A percentile compares a stretch with the other conserved stretches of the same genome.
phyloP scores from a whole-genome alignment of 2,888 invertebrate genomes.

The Rotaria socialis region DNA sequence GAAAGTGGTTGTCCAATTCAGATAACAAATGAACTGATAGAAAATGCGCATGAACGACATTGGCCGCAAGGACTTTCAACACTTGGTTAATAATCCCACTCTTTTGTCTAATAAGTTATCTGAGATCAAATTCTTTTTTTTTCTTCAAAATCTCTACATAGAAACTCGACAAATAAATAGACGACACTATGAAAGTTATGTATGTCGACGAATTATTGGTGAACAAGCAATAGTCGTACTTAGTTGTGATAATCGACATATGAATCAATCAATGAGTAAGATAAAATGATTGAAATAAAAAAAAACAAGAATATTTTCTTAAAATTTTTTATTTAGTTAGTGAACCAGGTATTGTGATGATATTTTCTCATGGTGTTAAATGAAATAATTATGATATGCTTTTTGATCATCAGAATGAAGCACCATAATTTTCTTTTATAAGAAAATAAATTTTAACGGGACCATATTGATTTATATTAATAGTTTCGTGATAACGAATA shows the following conservation, averaged over 20 bases:
- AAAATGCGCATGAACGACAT: slow-evolving; percentile 88
- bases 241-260: slow-evolving; percentile 87
- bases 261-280: slow-evolving; percentile 61
- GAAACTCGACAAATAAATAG: slow-evolving; percentile 90
- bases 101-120: neutral
- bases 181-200: slow-evolving; percentile 84
- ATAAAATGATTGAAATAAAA: neutral
- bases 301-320: neutral
- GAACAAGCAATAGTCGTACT: slow-evolving; percentile 90
- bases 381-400: slow-evolving; percentile 47
- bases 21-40: slow-evolving; percentile 88
- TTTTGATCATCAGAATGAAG: neutral
- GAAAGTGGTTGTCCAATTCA: slow-evolving; percentile 90
- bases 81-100: slow-evolving; percentile 48
- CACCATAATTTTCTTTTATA: slow-evolving; percentile 43
- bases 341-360: slow-evolving; percentile 82
- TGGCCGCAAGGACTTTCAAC: slow-evolving; percentile 88
- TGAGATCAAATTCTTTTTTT: too few relatives aligned
- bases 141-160: slow-evolving; percentile 57
- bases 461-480: slow-evolving; percentile 37
- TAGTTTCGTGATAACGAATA: slow-evolving; percentile 37
- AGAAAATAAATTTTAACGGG: slow-evolving; percentile 45
- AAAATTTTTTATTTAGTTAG: neutral
- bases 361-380: slow-evolving; percentile 91
- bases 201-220: slow-evolving; percentile 75